Conservation (phyloP, 2,113 vertebrate species). For the Struthidea cinerea region DNA sequence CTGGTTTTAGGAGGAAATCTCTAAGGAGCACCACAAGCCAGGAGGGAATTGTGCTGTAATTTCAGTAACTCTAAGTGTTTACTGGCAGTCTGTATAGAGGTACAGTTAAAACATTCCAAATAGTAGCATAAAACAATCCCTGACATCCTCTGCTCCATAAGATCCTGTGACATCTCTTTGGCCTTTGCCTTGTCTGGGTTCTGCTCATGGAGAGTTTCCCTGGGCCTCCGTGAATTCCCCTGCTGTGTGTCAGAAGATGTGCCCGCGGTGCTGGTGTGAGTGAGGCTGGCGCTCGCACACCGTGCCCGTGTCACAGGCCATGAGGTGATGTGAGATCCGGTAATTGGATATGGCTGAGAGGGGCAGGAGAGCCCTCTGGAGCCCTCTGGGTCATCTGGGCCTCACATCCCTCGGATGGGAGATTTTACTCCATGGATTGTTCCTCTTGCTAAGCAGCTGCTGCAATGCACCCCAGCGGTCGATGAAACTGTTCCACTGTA, state of each 20-base stretch:
- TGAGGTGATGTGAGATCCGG: not conserved
- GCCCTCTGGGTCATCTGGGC: not conserved
- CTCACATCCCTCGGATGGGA: not conserved
- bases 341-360: too few relatives aligned
- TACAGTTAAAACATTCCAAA: not conserved
- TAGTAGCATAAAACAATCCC: not conserved
- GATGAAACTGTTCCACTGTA: not conserved
- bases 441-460: not conserved
- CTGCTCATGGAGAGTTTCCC: not conserved
- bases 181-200: not conserved
- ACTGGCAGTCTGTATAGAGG: not conserved
- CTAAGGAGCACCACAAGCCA: not conserved
- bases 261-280: not conserved
- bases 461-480: rapidly evolving
- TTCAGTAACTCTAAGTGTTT: not conserved
- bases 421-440: not conserved
- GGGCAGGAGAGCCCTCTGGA: not conserved
- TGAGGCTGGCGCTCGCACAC: not conserved
- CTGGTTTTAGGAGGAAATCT: not conserved
- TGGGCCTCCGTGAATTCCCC: not conserved
- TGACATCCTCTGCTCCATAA: not conserved
- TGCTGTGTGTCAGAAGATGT: not conserved
- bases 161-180: not conserved
- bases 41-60: not conserved
- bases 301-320: not conserved